phyloP scores from a whole-genome alignment of 2,888 invertebrate genomes.

The Sabatieria punctata region DNA sequence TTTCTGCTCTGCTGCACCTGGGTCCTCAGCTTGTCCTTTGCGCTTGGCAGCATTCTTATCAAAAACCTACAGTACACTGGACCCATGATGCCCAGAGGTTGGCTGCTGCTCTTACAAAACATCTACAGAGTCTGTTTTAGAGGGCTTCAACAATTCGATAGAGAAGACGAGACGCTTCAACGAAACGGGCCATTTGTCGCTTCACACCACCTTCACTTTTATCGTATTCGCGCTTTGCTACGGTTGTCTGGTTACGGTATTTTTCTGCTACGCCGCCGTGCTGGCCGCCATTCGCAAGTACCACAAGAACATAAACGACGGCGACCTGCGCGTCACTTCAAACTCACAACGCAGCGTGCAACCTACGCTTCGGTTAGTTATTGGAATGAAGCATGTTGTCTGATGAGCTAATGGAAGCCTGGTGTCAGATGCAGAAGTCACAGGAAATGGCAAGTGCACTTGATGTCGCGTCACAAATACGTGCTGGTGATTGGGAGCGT shows the following conservation, averaged over 20 bases:
- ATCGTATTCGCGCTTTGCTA: constrained; percentile 18
- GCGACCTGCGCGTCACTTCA: background rate
- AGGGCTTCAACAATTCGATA: background rate
- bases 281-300: constrained; percentile 26
- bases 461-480: constrained; percentile 28
- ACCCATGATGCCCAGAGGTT: no score
- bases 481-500: constrained; percentile 29
- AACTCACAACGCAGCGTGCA: no score
- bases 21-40: constrained; percentile 22
- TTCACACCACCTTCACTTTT: constrained; percentile 14
- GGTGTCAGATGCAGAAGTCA: no score
- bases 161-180: no score
- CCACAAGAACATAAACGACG: constrained; percentile 13
- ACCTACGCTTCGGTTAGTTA: no score
- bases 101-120: no score
- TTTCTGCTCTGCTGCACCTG: constrained; percentile 21
- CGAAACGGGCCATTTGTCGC: no score
- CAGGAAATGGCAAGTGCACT: no score
- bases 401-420: no score
- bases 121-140: no score
- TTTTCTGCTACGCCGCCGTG: constrained; percentile 19
- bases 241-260: background rate
- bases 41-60: constrained; percentile 18
- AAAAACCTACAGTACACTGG: background rate
- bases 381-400: no score